A percentile compares a stretch with the other conserved stretches of the same genome.
Conservation (phyloP, 37 sponge, comb jelly and placozoan genomes). For the Axinella damicornis region DNA sequence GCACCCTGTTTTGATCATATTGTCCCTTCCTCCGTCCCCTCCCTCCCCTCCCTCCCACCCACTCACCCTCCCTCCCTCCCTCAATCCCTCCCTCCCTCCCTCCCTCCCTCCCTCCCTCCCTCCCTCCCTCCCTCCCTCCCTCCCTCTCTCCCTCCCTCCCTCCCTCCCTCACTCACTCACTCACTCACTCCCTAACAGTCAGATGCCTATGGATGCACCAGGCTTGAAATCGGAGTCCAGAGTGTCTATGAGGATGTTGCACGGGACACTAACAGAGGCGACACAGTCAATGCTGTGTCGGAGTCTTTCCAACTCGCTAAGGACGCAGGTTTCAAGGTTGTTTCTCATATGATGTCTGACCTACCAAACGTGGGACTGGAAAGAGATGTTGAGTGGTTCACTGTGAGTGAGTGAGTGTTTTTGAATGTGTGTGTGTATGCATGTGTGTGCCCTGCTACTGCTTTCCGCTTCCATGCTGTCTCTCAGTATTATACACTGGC, state of each 20-base stretch:
- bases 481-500: too few species aligned
- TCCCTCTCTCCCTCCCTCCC: not conserved
- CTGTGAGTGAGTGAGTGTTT: conserved; percentile 61
- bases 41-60: too few species aligned
- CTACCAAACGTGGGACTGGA: conserved; percentile 98
- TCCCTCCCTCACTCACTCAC: not conserved
- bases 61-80: too few species aligned
- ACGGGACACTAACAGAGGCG: conserved; percentile 98
- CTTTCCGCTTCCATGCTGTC: too few species aligned
- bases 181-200: conserved; percentile 36
- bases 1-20: too few species aligned
- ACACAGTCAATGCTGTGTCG: conserved; percentile 97
- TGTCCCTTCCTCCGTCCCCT: too few species aligned
- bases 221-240: conserved; percentile 99
- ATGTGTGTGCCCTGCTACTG: too few species aligned
- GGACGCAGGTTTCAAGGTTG: conserved; percentile 99
- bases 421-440: conserved; percentile 2
- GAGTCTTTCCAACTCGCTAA: conserved; percentile 97
- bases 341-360: conserved; percentile 99
- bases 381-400: conserved; percentile 96
- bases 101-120: too few species aligned
- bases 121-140: not conserved
- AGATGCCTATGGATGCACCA: conserved; percentile 98
- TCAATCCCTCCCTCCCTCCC: too few species aligned
- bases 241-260: conserved; percentile 99